Conservation (phyloP, 1,140 invertebrate genomes). For the Stegodyphus dumicola region DNA sequence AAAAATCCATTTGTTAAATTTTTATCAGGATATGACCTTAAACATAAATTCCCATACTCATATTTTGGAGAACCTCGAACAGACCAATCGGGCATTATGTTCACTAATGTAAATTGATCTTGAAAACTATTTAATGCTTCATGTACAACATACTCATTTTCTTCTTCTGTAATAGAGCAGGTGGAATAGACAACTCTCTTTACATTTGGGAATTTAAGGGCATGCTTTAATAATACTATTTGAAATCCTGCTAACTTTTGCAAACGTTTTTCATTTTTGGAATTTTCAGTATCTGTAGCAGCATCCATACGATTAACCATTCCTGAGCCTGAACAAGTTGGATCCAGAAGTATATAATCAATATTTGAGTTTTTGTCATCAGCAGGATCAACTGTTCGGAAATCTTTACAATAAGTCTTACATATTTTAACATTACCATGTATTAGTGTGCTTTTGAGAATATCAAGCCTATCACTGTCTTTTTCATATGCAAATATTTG, state of each 20-base stretch:
- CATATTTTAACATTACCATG: slow-evolving; percentile 75
- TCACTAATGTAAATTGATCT: slow-evolving; percentile 63
- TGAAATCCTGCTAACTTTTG: slow-evolving; percentile 83
- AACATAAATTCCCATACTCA: slow-evolving; percentile 74
- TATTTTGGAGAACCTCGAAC: slow-evolving; percentile 65
- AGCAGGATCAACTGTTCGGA: slow-evolving; percentile 74
- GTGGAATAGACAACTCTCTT: slow-evolving; percentile 94
- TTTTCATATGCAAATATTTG: slow-evolving; percentile 79
- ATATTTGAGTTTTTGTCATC: slow-evolving; percentile 75
- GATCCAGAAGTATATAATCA: slow-evolving; percentile 93
- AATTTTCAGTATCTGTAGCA: slow-evolving; percentile 66
- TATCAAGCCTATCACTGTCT: slow-evolving; percentile 76
- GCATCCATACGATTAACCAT: slow-evolving; percentile 73
- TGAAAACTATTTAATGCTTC: slow-evolving; percentile 69
- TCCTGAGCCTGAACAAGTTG: slow-evolving; percentile 95
- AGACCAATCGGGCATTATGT: slow-evolving; percentile 67
- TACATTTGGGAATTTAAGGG: slow-evolving; percentile 85
- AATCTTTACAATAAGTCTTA: slow-evolving; percentile 77
- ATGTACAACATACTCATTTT: slow-evolving; percentile 90
- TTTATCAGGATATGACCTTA: slow-evolving; percentile 79
- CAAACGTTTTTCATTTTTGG: slow-evolving; percentile 71
- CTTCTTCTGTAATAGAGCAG: slow-evolving; percentile 88
- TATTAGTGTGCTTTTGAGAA: slow-evolving; percentile 74
- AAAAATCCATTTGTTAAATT: slow-evolving; percentile 95
- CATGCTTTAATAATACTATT: slow-evolving; percentile 84